phyloP scores from a whole-genome alignment of 2,797 vertebrate species.

The Sparus aurata region DNA sequence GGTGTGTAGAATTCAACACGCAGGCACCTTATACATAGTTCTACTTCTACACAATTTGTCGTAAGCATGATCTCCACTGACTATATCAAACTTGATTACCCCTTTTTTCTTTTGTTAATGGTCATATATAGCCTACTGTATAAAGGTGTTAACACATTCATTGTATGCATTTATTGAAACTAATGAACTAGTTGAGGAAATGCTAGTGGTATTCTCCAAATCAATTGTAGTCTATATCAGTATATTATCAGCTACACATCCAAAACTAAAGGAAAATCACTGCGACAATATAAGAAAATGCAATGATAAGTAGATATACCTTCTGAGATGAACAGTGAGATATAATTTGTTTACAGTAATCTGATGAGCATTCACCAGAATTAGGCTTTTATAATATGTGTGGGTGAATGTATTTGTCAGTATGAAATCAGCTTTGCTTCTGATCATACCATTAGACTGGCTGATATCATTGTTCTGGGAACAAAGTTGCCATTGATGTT shows the following conservation, averaged over 20 bases:
- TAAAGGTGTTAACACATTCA: neutral
- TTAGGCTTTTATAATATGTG: constrained; percentile 17
- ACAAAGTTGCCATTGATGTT: constrained; percentile 9
- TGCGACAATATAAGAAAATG: neutral
- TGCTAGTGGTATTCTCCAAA: neutral
- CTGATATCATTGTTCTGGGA: constrained; percentile 11
- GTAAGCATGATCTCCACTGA: neutral
- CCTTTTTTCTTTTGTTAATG: neutral
- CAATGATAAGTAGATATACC: neutral
- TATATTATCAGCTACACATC: neutral
- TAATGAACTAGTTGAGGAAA: neutral
- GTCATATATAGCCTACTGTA: neutral
- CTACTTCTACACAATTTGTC: too few relatives aligned
- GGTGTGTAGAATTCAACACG: neutral
- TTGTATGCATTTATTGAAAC: neutral
- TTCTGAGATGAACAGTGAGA: neutral
- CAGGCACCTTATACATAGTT: neutral
- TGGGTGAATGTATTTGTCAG: neutral
- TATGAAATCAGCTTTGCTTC: neutral
- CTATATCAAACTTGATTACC: neutral
- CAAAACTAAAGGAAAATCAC: neutral
- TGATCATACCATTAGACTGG: constrained; percentile 7
- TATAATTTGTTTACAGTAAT: constrained; percentile 10
- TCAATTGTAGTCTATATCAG: neutral
- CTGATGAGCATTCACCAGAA: constrained; percentile 1